These are phyloP conservation scores for Sturnus vulgaris DNA, from an alignment of 2,113 vertebrate genomes.

Conservation along the genomic window DNA sequence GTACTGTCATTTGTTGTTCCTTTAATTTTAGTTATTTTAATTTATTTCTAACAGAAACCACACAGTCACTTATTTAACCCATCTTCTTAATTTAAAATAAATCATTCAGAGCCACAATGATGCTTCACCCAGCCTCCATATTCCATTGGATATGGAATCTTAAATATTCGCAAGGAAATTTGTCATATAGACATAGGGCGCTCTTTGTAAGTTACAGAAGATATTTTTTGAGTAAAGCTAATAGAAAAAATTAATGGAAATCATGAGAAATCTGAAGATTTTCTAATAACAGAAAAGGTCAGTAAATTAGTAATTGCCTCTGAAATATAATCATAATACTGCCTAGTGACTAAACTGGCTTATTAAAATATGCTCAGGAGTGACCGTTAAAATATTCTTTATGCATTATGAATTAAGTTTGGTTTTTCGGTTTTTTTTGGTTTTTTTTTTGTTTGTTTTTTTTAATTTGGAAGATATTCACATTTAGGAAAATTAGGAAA, in stretches of 20 bases:
- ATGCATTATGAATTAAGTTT: neutral
- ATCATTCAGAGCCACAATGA: neutral
- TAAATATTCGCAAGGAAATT: neutral
- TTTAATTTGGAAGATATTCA: neutral
- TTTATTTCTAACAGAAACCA: neutral
- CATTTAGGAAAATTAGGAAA: neutral
- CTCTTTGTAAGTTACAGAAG: neutral
- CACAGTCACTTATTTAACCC: neutral
- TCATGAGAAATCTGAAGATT: neutral
- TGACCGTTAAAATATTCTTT: neutral
- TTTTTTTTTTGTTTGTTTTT: neutral
- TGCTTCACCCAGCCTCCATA: neutral
- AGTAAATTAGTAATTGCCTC: neutral
- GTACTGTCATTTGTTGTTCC: neutral
- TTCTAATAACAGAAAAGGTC: neutral
- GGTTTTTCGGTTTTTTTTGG: neutral
- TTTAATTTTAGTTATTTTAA: neutral
- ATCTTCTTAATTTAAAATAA: neutral
- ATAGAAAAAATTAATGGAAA: conserved; percentile 1
- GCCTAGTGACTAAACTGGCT: neutral
- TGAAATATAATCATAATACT: neutral
- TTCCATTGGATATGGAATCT: neutral
- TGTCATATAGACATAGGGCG: neutral
- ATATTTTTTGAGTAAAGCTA: neutral
- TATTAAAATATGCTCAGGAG: neutral